Evolutionary conservation across 1,140 invertebrate genomes (phyloP).

Genomic region (Achatina immaculata): DNA sequence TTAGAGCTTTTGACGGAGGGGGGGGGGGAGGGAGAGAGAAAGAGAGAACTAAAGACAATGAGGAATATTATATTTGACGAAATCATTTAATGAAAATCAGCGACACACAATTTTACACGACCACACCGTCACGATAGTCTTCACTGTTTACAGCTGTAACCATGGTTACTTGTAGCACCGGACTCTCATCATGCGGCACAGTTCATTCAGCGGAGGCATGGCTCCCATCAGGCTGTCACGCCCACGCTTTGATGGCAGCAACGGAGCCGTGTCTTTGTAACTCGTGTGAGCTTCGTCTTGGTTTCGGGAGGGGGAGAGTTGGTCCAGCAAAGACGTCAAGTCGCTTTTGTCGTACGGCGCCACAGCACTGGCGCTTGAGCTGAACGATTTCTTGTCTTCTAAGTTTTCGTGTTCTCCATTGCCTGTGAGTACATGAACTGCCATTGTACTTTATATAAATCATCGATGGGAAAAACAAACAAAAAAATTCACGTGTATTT

Average conservation of each 20-base stretch:
- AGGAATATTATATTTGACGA: too few relatives aligned
- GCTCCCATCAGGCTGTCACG: background rate
- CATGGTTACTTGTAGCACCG: background rate
- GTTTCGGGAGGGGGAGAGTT: background rate
- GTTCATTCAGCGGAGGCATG: conserved; percentile 12
- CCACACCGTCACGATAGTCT: too few relatives aligned
- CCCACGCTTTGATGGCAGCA: background rate
- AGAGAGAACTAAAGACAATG: too few relatives aligned
- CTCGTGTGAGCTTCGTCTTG: background rate
- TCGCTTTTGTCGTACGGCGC: background rate
- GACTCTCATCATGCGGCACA: background rate
- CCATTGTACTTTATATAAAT: too few relatives aligned
- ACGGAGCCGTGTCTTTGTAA: background rate
- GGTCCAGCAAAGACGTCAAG: background rate
- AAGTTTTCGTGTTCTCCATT: background rate
- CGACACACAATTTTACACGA: too few relatives aligned
- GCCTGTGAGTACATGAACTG: background rate
- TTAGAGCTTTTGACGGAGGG: too few relatives aligned
- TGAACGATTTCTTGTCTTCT: background rate
- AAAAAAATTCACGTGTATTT: too few relatives aligned
- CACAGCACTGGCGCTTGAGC: background rate
- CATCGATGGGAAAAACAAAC: too few relatives aligned
- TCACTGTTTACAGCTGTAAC: too few relatives aligned
- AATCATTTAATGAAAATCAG: too few relatives aligned
- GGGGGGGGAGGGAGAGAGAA: too few relatives aligned